Conservation (phyloP, 2,797 vertebrate genomes). For the Echeneis naucrates region DNA sequence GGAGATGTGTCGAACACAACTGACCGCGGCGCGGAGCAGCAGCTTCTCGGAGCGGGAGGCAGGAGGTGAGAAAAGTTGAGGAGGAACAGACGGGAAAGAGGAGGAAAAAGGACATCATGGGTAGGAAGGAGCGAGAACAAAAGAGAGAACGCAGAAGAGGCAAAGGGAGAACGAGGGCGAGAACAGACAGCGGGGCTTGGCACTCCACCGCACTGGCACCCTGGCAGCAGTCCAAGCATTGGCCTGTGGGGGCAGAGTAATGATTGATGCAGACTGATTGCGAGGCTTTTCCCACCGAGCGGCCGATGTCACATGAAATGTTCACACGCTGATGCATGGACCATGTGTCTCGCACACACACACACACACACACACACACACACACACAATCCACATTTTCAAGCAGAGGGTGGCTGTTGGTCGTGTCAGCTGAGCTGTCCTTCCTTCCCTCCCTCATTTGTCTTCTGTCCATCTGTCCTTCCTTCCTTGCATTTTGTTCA, state of each 20-base stretch:
- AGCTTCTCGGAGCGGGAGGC: slow-evolving; percentile 48
- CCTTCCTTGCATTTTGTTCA: slow-evolving; percentile 53
- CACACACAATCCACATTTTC: slow-evolving; percentile 31
- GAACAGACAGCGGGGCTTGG: slow-evolving; percentile 60
- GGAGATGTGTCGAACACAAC: slow-evolving; percentile 46
- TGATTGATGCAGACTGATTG: slow-evolving; percentile 58
- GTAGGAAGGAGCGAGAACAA: slow-evolving; percentile 37
- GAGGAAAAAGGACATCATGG: slow-evolving; percentile 20
- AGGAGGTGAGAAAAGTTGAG: slow-evolving; percentile 66
- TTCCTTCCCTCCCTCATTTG: slow-evolving; percentile 25
- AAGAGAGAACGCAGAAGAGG: slow-evolving; percentile 37
- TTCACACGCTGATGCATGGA: slow-evolving; percentile 39
- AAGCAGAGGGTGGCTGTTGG: neutral
- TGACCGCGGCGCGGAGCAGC: slow-evolving; percentile 33
- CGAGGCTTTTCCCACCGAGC: slow-evolving; percentile 68
- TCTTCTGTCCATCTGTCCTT: slow-evolving; percentile 24
- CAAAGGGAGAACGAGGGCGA: slow-evolving; percentile 35
- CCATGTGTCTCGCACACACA: slow-evolving; percentile 4
- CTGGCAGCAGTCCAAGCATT: slow-evolving; percentile 51
- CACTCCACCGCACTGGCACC: slow-evolving; percentile 41
- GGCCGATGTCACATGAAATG: slow-evolving; percentile 56
- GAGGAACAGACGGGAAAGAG: slow-evolving; percentile 56
- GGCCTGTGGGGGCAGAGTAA: slow-evolving; percentile 66
- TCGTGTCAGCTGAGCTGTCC: slow-evolving; percentile 6
- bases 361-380: too few relatives aligned